phyloP scores from a whole-genome alignment of 2,113 vertebrate species.

The Alouatta palliata region DNA sequence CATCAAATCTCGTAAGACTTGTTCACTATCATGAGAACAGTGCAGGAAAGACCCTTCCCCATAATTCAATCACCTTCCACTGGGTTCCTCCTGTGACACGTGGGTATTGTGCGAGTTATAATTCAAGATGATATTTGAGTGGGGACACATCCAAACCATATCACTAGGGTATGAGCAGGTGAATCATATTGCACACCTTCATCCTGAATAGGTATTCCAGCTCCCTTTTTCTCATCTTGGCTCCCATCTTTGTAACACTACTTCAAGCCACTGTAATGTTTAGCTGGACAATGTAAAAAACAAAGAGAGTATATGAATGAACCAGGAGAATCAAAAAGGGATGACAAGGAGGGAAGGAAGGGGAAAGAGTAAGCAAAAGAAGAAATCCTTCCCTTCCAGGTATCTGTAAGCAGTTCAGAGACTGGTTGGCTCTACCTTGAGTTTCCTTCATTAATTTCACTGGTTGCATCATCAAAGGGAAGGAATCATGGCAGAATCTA shows the following conservation, averaged over 20 bases:
- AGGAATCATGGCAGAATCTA: neutral
- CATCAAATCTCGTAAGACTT: no score
- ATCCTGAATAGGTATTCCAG: neutral
- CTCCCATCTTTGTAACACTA: neutral
- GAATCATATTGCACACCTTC: rapidly evolving
- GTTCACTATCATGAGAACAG: no score
- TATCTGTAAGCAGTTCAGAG: neutral
- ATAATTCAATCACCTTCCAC: no score
- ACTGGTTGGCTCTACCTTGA: neutral
- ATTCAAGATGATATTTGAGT: no score
- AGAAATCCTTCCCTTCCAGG: neutral
- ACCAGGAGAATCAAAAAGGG: neutral
- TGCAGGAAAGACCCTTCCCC: no score
- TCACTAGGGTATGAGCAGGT: neutral
- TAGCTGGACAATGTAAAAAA: neutral
- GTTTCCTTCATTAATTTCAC: neutral
- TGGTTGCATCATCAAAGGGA: neutral
- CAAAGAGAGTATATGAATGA: no score
- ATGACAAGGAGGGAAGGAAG: neutral
- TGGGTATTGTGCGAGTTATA: no score
- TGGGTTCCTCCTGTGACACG: no score
- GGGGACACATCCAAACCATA: no score
- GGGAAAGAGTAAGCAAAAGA: neutral
- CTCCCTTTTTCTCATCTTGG: no score
- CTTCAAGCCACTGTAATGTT: rapidly evolving